These are phyloP conservation scores for Polydesmus complanatus DNA, from an alignment of 2,888 invertebrate genomes.

Conservation along the genomic window DNA sequence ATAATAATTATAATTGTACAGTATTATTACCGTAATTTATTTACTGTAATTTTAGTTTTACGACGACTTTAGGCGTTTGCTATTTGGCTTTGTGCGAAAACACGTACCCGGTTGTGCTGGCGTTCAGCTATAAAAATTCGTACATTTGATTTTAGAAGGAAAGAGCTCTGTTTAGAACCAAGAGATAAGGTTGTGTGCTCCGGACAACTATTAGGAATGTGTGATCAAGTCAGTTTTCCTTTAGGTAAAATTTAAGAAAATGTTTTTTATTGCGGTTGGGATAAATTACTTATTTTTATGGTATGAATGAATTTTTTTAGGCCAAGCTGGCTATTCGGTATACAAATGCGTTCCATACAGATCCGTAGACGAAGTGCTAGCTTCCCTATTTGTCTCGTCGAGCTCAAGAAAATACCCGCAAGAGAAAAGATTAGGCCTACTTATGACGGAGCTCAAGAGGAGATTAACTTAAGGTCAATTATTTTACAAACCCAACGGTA, in stretches of 20 bases:
- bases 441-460: slow-evolving; percentile 62
- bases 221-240: slow-evolving; percentile 96
- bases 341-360: slow-evolving; percentile 99
- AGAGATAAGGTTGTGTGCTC: slow-evolving; percentile 94
- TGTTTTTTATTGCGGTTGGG: neutral
- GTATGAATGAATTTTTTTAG: slow-evolving; percentile 42
- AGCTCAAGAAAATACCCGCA: slow-evolving; percentile 90
- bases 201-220: slow-evolving; percentile 98
- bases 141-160: slow-evolving; percentile 76
- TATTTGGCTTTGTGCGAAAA: slow-evolving; percentile 33
- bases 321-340: slow-evolving; percentile 96
- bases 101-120: slow-evolving; percentile 33
- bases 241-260: slow-evolving; percentile 48
- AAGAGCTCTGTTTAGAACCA: slow-evolving; percentile 77
- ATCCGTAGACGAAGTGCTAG: slow-evolving; percentile 92
- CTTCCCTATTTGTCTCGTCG: slow-evolving; percentile 95
- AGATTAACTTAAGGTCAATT: slow-evolving; percentile 58
- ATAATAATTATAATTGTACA: no score
- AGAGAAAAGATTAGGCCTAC: slow-evolving; percentile 79
- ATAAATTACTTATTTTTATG: neutral
- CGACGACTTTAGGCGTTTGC: slow-evolving; percentile 31
- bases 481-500: slow-evolving; percentile 71
- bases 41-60: slow-evolving; percentile 24
- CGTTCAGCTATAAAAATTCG: no score
- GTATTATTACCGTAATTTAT: neutral